Evolutionary conservation across 1,140 invertebrate genomes (phyloP), one percentile per base, ranked within the genome.

Genomic region (Schlechtendalia chinensis): DNA sequence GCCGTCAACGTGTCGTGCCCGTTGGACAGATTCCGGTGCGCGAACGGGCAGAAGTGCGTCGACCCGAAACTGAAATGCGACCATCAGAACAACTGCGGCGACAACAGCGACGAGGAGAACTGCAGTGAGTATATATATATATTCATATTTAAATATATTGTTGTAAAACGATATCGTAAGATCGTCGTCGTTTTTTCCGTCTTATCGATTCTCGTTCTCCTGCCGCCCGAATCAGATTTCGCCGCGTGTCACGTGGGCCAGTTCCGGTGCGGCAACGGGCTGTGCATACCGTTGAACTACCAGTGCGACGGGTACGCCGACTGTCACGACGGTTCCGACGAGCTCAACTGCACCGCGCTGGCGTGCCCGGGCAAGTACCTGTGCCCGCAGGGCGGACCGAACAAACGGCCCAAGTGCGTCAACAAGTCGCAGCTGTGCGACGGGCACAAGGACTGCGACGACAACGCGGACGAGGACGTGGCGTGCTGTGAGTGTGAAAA

Each of bases 301-400:
- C 91, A 91, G 82, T 95, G 93, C 86, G 93, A 94, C 83, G 92
- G 93, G 16, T 93, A 93, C 85, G 89, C 90, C 79, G 94, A 96
- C 84, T 96, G 94, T 85, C 88, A 90, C 0, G 96, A 97, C 84
- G 92, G 93, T 45, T 93, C 91, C 12, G 96, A 98, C 85, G 96
- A 98, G 85, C 90, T 90, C 71, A 94, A 95, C 86, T 98, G 96
- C 86, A 94, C 93, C 16, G 89, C 91, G 24, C 93, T 96, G 65
- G 91, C 93, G 19, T 98, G 97, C 87, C 93, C 94, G 14, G 93
- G 95, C 82, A 96, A 97, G 87, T 98, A 96, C 87, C 89, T 95
- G 17, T 98, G 96, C 85, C 93, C 95, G 0, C 89, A 92, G 84
- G 91, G 93, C 27, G 89, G 88, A 0, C 85, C 87, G 0, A 89